Base-by-base conservation (phyloP, 1,140 invertebrate species). In the Lethrus apterus region DNA sequence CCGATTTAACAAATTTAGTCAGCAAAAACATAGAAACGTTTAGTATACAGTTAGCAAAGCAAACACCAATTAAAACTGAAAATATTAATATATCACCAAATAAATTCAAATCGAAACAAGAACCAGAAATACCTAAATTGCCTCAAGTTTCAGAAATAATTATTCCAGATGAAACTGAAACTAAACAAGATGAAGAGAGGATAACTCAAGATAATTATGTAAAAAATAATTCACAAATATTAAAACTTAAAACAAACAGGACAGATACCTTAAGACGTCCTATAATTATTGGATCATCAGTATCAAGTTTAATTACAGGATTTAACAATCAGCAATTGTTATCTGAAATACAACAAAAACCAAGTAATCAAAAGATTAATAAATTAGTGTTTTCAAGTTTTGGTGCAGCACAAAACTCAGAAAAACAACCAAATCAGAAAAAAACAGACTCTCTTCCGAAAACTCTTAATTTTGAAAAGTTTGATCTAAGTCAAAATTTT, bases 401-500 rank as follows among this genome's bases (percentile, higher is more conserved):
- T 63, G 63, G 65, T 43, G 57, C 57, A 44, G 13, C 57, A 30
- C 60, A 61, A 64, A 62, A 64, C 49, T 65, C 45, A 64, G 70
- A 62, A 40, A 59, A 57, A 51, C 58, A 51, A 15, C 24, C 4
- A 66, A 38, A 21, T 13, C 60, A 14, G 65, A 69, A 49, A 66
- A 67, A 50, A 23, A 55, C 18, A 57, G 58, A 45, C 15, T 32
- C 13, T 40, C 60, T 50, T 34, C 59, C 46, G 17, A 54, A 34
- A 48, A 42, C 41, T 44, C 50, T 46, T 3, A 51, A 42, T 52
- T 68, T 71, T 26, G 67, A 78, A 50, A 75, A 79, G 48, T 79
- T 80, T 52, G 79, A 82, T 55, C 72, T 83, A 43, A 77, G 78
- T 42, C 80, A 85, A 58, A 84, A 84, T 64, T 86, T 86, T 55